Evolutionary conservation across 2,113 vertebrate species (phyloP).

Genomic region (Callaeas wilsoni): DNA sequence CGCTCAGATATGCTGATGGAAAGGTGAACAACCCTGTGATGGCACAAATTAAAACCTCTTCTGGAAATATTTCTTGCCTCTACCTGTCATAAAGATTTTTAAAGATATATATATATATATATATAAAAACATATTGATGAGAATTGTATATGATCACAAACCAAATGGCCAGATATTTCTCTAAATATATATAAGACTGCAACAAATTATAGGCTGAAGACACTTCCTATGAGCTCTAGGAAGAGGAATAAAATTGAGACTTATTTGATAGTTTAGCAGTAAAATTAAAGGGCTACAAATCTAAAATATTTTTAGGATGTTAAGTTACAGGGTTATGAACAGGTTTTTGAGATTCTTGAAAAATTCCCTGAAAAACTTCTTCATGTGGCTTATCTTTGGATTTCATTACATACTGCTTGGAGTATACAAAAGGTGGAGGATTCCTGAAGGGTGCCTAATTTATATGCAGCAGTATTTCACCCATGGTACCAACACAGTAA

Average conservation of each 20-base stretch:
- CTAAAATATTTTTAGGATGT: neutral
- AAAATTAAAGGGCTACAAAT: neutral
- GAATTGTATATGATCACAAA: neutral
- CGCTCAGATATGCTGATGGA: neutral
- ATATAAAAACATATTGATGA: neutral
- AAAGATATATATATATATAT: neutral
- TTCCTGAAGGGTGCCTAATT: neutral
- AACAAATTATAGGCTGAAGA: neutral
- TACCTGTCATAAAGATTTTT: neutral
- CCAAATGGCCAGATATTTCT: neutral
- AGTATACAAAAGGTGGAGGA: neutral
- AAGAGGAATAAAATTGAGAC: neutral
- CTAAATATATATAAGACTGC: neutral
- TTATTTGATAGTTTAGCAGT: neutral
- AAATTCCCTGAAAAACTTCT: neutral
- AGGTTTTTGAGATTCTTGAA: neutral
- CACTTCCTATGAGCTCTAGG: neutral
- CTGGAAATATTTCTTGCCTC: neutral
- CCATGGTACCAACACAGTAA: neutral
- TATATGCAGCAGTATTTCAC: neutral
- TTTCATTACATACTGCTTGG: neutral
- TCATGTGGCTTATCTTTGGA: neutral
- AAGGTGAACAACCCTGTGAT: neutral
- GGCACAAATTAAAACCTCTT: neutral
- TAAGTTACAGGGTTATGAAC: neutral